These are phyloP conservation scores for Mormyrus hasselquistii DNA, from an alignment of 2,797 vertebrate genomes.

Conservation along the genomic window DNA sequence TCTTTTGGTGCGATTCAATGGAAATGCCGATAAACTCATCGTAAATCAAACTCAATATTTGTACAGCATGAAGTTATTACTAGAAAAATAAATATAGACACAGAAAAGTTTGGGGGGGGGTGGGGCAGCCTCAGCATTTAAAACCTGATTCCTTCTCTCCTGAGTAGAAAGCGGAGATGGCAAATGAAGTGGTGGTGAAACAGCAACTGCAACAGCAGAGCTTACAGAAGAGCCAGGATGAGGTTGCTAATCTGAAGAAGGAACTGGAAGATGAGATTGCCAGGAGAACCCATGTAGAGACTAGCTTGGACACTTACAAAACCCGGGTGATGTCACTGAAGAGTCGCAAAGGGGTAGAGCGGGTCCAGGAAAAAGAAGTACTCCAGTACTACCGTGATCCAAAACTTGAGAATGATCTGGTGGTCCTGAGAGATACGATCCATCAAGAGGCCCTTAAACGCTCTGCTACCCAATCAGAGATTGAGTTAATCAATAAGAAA, in stretches of 20 bases:
- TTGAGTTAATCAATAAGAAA: conserved; percentile 63
- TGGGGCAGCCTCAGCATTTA: not conserved
- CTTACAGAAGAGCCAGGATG: conserved; percentile 40
- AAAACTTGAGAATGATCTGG: conserved; percentile 67
- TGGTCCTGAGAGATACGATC: conserved; percentile 55
- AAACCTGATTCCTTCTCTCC: conserved; percentile 27
- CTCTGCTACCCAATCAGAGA: conserved; percentile 59
- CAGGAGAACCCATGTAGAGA: conserved; percentile 59
- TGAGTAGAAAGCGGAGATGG: conserved; percentile 77
- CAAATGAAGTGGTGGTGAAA: conserved; percentile 48
- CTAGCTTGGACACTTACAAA: conserved; percentile 66
- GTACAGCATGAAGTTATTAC: not conserved
- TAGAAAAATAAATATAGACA: not conserved
- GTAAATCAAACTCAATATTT: not conserved
- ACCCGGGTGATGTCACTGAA: conserved; percentile 71
- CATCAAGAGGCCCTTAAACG: conserved; percentile 65
- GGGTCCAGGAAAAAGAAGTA: conserved; percentile 85
- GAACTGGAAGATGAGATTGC: conserved; percentile 73
- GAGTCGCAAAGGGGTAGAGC: conserved; percentile 79
- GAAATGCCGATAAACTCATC: not conserved
- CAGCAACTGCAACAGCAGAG: conserved; percentile 62
- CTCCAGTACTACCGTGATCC: conserved; percentile 87
- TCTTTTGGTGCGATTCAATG: not conserved
- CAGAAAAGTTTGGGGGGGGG: not conserved
- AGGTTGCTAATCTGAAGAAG: conserved; percentile 55